Conservation (phyloP, 2,888 invertebrate genomes). For the Ennomos erosarius region DNA sequence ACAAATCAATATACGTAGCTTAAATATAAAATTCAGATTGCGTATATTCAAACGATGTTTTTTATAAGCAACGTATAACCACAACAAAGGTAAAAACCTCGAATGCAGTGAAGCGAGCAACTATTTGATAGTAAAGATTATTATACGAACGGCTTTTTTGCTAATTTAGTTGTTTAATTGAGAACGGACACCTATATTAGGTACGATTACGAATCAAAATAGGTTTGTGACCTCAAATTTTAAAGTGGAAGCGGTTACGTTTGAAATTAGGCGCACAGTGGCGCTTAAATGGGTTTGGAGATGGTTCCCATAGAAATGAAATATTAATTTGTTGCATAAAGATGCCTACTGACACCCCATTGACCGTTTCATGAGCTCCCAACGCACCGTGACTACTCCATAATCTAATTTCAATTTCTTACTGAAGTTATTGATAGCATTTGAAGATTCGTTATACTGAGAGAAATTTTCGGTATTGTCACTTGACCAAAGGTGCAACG, state of each 20-base stretch:
- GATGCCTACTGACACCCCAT: slow-evolving; percentile 73
- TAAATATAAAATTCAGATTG: slow-evolving; percentile 49
- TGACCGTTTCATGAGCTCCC: slow-evolving; percentile 75
- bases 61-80: slow-evolving; percentile 54
- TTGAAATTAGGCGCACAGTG: slow-evolving; percentile 47
- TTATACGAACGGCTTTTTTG: slow-evolving; percentile 67
- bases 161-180: slow-evolving; percentile 63
- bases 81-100: slow-evolving; percentile 63
- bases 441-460: slow-evolving; percentile 64
- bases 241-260: slow-evolving; percentile 30
- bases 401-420: slow-evolving; percentile 83
- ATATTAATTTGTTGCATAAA: slow-evolving; percentile 77
- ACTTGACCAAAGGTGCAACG: slow-evolving; percentile 64
- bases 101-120: slow-evolving; percentile 67
- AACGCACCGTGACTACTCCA: slow-evolving; percentile 72
- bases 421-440: slow-evolving; percentile 62
- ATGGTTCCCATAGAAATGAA: slow-evolving; percentile 69
- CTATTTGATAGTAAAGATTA: slow-evolving; percentile 63
- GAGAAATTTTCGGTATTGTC: slow-evolving; percentile 76
- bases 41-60: slow-evolving; percentile 55
- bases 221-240: slow-evolving; percentile 45
- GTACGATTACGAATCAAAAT: slow-evolving; percentile 37
- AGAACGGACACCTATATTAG: slow-evolving; percentile 48
- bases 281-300: slow-evolving; percentile 35
- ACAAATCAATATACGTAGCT: slow-evolving; percentile 14